Percentiles rank a stretch among this genome's conserved stretches.
phyloP scores from a whole-genome alignment of 1,140 invertebrate species.

The Drosophila eugracilis region DNA sequence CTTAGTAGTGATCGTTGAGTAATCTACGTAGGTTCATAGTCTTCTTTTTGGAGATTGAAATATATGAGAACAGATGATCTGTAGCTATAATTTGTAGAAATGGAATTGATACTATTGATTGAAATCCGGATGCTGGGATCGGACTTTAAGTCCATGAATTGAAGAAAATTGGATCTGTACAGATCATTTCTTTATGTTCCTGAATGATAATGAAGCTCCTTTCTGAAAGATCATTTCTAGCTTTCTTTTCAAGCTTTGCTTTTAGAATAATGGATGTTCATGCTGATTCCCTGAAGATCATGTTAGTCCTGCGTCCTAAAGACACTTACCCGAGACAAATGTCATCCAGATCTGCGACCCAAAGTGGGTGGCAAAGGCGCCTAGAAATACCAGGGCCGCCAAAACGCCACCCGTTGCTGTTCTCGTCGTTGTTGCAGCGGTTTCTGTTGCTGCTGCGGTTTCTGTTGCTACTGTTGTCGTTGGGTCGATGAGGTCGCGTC shows the following conservation, averaged over 20 bases:
- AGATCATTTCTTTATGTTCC: too few species aligned
- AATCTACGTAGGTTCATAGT: too few species aligned
- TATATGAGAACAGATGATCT: too few species aligned
- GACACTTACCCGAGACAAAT: conserved; percentile 90
- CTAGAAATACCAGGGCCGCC: conserved; percentile 88
- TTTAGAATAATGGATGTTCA: neutral
- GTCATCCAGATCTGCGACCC: conserved; percentile 96
- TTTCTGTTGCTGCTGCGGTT: conserved; percentile 42
- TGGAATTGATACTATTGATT: too few species aligned
- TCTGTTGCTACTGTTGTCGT: conserved; percentile 54
- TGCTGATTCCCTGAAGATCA: neutral
- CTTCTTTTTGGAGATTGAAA: too few species aligned
- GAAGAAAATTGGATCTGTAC: too few species aligned
- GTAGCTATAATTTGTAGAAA: too few species aligned
- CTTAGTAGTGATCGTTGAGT: neutral
- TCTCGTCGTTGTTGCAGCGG: conserved; percentile 24
- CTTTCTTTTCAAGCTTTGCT: too few species aligned
- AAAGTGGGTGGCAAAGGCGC: conserved; percentile 90
- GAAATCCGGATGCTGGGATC: too few species aligned
- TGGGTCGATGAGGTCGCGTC: conserved; percentile 85
- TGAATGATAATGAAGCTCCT: neutral
- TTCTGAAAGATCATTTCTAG: too few species aligned
- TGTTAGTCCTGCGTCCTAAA: neutral
- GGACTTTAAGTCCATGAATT: neutral
- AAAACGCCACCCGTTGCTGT: conserved; percentile 55